Evolutionary conservation across 2,113 vertebrate genomes (phyloP).

Genomic region (Fulmarus glacialis): DNA sequence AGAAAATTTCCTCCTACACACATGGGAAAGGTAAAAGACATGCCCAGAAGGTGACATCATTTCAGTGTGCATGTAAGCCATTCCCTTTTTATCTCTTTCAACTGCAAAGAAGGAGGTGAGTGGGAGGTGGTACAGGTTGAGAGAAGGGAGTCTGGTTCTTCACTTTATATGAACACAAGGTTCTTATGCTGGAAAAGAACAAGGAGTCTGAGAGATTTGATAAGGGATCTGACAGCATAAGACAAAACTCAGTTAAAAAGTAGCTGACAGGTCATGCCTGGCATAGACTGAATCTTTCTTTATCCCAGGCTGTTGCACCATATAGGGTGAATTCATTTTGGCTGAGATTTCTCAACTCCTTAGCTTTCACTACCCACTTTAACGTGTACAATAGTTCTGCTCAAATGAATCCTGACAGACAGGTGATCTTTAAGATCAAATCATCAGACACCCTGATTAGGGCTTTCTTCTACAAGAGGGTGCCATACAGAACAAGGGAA

Average conservation of each 20-base stretch:
- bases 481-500: background rate
- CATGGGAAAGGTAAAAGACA: background rate
- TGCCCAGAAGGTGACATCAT: slow-evolving; percentile 5
- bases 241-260: slow-evolving; percentile 16
- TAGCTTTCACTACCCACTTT: background rate
- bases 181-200: background rate
- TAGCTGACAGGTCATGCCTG: background rate
- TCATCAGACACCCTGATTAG: background rate
- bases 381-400: background rate
- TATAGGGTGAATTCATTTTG: background rate
- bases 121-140: slow-evolving; percentile 1
- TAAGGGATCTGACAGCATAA: background rate
- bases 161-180: background rate
- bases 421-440: background rate
- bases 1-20: background rate
- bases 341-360: background rate
- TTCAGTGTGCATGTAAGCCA: background rate
- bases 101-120: background rate
- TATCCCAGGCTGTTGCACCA: background rate
- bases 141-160: background rate
- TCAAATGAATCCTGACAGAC: background rate
- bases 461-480: background rate
- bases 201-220: background rate
- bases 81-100: background rate
- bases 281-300: background rate